A percentile compares a stretch with the other conserved stretches of the same genome.
phyloP scores from a whole-genome alignment of 2,113 vertebrate species.

The pig (Sus scrofa) region T2T-Sscrofa CM000812.6:268413501-268414000 shows the following conservation, averaged over 20 bases:
- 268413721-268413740: background rate
- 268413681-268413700: background rate
- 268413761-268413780: background rate
- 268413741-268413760: background rate
- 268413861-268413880: background rate
- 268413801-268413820: too few relatives aligned
- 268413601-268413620: background rate
- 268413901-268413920: background rate
- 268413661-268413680: background rate
- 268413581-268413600: background rate
- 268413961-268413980: background rate
- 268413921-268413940: slow-evolving; percentile 57
- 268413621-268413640: background rate
- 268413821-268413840: background rate
- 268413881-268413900: background rate
- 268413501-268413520: background rate
- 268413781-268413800: background rate
- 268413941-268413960: slow-evolving; percentile 65
- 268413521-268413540: background rate
- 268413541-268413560: background rate
- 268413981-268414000: background rate
- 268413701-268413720: background rate
- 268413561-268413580: background rate
- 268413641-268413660: background rate
- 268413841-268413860: rapidly evolving